A percentile compares a stretch with the other conserved stretches of the same genome.
Evolutionary conservation across 2,797 vertebrate genomes (phyloP).

Genomic region (Erithacus rubecula): DNA sequence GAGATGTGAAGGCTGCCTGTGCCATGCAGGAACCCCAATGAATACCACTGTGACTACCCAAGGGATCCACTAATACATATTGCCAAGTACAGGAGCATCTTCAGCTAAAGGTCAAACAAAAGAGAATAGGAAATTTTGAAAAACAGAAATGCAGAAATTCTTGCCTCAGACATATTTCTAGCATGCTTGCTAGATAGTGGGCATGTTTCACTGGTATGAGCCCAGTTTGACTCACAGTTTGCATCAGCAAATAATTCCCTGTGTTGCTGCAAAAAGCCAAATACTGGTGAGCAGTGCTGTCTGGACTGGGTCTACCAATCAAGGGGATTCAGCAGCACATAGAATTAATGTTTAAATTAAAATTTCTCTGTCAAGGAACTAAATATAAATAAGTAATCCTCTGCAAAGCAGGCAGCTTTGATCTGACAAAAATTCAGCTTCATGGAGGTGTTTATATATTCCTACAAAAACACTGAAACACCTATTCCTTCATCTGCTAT

Average conservation of each 20-base stretch:
- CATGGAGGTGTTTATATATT: background rate
- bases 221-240: background rate
- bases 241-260: background rate
- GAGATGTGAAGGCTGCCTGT: background rate
- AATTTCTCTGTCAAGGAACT: background rate
- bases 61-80: rapidly evolving
- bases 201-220: background rate
- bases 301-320: background rate
- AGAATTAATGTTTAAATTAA: background rate
- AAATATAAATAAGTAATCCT: background rate
- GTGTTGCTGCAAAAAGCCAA: background rate
- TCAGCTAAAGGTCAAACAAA: constrained; percentile 5
- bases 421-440: background rate
- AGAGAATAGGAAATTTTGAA: background rate
- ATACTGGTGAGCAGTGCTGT: background rate
- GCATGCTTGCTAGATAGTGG: background rate
- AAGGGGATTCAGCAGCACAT: background rate
- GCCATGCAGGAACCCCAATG: background rate
- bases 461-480: background rate
- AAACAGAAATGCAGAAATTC: background rate
- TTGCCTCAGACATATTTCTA: background rate
- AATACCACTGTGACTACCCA: background rate
- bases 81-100: background rate
- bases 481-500: background rate
- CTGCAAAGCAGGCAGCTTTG: background rate